These are phyloP conservation scores for Charina bottae DNA, from an alignment of 2,113 vertebrate species.

Conservation along the genomic window DNA sequence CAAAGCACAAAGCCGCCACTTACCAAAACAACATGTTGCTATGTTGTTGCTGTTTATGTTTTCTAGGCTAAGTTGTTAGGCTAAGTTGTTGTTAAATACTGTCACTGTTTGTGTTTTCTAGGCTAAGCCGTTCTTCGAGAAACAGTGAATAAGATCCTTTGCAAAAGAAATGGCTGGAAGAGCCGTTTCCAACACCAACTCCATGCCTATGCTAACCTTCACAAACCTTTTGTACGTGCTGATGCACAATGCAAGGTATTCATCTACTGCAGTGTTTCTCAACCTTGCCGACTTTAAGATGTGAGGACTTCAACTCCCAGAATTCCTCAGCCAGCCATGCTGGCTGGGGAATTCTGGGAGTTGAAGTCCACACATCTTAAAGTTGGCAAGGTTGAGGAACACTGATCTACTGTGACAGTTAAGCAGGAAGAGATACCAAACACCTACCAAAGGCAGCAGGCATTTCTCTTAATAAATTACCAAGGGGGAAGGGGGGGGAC, in stretches of 20 bases:
- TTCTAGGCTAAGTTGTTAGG: constrained; percentile 16
- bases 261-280: constrained; percentile 70
- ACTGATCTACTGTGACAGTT: constrained; percentile 64
- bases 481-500: constrained; percentile 58
- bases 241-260: constrained; percentile 67
- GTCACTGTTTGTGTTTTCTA: not conserved
- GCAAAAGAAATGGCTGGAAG: constrained; percentile 2
- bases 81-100: not conserved
- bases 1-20: constrained; percentile 49
- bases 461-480: constrained; percentile 86
- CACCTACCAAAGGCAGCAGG: constrained; percentile 71
- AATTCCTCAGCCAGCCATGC: not conserved
- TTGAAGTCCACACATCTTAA: no score
- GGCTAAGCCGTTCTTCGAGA: not conserved
- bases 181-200: constrained; percentile 36
- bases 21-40: constrained; percentile 22
- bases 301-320: not conserved
- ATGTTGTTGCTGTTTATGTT: constrained; percentile 11
- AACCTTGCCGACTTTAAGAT: not conserved
- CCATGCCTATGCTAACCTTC: constrained; percentile 32
- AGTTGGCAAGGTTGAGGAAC: no score
- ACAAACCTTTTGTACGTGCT: constrained; percentile 48
- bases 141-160: constrained; percentile 11
- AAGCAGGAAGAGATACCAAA: constrained; percentile 79
- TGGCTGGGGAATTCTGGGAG: no score